phyloP scores from a whole-genome alignment of 2,888 invertebrate genomes.

The Nomada goodeniana region DNA sequence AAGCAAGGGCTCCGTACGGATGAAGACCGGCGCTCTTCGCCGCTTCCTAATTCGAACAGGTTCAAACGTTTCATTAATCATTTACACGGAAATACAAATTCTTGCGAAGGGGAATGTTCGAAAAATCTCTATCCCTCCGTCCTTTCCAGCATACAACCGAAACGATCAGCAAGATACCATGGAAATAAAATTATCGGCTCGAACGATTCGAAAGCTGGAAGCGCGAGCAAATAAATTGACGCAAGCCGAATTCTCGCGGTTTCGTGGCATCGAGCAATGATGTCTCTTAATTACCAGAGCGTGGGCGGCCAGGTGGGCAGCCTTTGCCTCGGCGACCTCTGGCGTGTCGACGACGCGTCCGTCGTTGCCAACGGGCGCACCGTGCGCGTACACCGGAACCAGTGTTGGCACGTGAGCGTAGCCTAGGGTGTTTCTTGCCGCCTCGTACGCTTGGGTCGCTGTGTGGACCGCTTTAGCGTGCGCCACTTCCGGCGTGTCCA shows the following conservation, averaged over 20 bases:
- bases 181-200: no score
- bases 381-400: constrained; percentile 60
- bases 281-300: constrained; percentile 65
- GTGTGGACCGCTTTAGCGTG: constrained; percentile 84
- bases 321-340: constrained; percentile 81
- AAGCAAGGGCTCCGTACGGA: constrained; percentile 78
- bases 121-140: no score
- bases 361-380: constrained; percentile 79
- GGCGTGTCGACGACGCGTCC: constrained; percentile 80
- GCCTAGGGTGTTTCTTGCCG: constrained; percentile 74
- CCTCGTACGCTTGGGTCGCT: constrained; percentile 82
- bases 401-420: constrained; percentile 54
- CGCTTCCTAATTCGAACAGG: constrained; percentile 59
- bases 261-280: no score
- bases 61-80: background rate
- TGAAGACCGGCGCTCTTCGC: constrained; percentile 64
- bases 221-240: background rate
- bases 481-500: constrained; percentile 81
- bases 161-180: no score
- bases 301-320: constrained; percentile 77
- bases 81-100: no score
- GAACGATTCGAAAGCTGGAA: no score
- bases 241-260: background rate
- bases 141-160: no score
- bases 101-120: no score